These are phyloP conservation scores for Anguilla marmorata DNA, from an alignment of 2,797 vertebrate species.

Conservation along the genomic window DNA sequence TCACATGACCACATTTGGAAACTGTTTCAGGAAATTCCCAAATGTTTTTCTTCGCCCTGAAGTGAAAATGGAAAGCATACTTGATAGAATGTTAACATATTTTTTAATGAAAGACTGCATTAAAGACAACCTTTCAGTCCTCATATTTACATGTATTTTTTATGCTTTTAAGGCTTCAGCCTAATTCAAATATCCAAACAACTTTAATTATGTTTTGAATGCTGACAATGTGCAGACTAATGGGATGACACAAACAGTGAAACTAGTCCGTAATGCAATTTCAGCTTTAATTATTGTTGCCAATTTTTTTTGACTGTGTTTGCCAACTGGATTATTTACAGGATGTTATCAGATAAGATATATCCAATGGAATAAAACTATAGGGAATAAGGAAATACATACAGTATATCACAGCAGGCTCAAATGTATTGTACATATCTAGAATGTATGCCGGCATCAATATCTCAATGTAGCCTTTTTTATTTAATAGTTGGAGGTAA, in stretches of 20 bases:
- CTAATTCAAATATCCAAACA: neutral
- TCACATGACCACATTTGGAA: neutral
- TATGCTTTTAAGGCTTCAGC: slow-evolving; percentile 43
- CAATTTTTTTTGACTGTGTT: neutral
- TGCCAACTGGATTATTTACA: neutral
- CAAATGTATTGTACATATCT: neutral
- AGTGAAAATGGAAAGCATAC: neutral
- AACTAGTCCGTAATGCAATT: neutral
- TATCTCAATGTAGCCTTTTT: neutral
- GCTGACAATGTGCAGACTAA: neutral
- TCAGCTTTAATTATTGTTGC: neutral
- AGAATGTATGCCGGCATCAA: neutral
- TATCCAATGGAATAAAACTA: neutral
- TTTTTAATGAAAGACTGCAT: neutral
- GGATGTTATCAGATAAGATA: neutral
- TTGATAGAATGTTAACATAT: neutral
- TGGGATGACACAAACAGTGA: neutral
- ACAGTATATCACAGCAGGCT: neutral
- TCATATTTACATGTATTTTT: slow-evolving; percentile 62
- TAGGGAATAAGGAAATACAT: neutral
- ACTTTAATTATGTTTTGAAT: neutral
- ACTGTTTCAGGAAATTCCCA: neutral
- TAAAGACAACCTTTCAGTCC: neutral
- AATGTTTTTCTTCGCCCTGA: neutral
- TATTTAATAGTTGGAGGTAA: neutral